phyloP scores from a whole-genome alignment of 1,140 invertebrate species.

The Globodera ellingtonae region DNA sequence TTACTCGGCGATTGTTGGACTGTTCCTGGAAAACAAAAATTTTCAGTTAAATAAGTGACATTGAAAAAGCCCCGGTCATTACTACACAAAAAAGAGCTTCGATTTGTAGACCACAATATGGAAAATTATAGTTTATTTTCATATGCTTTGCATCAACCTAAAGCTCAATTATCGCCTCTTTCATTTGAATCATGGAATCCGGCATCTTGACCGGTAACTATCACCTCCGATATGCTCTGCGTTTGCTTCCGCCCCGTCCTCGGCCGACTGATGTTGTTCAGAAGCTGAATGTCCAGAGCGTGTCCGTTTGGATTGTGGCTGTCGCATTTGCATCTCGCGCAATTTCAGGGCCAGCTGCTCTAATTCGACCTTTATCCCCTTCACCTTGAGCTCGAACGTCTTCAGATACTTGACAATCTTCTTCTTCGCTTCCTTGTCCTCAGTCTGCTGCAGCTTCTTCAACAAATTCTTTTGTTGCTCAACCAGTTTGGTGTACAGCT shows the following conservation, averaged over 20 bases:
- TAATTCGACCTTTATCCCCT: slow-evolving; percentile 26
- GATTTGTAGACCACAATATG: no score
- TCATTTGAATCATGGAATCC: no score
- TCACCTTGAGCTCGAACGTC: slow-evolving; percentile 13
- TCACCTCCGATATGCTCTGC: background rate
- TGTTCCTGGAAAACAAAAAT: background rate
- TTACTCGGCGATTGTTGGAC: background rate
- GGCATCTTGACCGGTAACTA: no score
- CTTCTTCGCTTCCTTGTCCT: slow-evolving; percentile 33
- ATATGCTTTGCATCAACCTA: no score
- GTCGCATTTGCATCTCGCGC: slow-evolving; percentile 24
- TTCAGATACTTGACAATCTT: slow-evolving; percentile 37
- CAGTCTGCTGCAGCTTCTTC: slow-evolving; percentile 30
- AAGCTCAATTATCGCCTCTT: no score
- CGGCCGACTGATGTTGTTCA: background rate
- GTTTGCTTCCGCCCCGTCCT: background rate
- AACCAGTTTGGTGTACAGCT: slow-evolving; percentile 32
- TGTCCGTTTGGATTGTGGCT: background rate
- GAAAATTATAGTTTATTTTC: no score
- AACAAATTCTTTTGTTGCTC: slow-evolving; percentile 34
- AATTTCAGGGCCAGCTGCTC: slow-evolving; percentile 26
- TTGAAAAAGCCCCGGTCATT: no score
- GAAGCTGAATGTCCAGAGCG: slow-evolving; percentile 4
- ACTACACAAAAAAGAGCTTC: no score
- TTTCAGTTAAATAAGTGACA: background rate